Evolutionary conservation across 1,140 invertebrate species (phyloP), one percentile per base, ranked within the genome.

Genomic region (Brachionus sp.): DNA sequence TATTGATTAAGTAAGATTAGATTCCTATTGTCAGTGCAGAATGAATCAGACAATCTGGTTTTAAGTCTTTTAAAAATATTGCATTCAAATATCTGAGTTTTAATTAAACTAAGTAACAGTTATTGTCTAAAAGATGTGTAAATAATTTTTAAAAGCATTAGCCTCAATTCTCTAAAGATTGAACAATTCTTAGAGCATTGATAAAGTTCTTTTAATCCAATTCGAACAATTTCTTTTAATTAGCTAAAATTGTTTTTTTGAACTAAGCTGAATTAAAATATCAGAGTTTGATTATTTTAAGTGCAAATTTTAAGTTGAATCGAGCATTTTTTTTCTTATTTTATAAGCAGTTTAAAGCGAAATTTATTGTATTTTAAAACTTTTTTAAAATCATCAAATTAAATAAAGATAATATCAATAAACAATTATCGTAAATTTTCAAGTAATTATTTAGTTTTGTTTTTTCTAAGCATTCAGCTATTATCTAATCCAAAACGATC

Each of bases 391-490:
- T 70, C 16, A 16, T 39, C 33, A 70, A 70, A 70, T 70, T 37
- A 37, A 37, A 70, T 12, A 39, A 5, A 37, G 29, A 70, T 70
- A 39, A 70, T 70, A 70, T 70, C 66, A 70, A 70, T 70, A 70
- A 70, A 42, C 66, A 70, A 70, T 70, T 70, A 70, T 37, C 35
- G 37, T 37, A 12, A 37, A 39, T 70, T 37, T 19, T 70, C 3
- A 70, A 16, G 29, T 39, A 70, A 70, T 70, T 39, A 39, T 70
- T 16, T 37, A 13, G 37, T 2, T n/a, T n/a, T n/a, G n/a, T 16
- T 70, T 39, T 70, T 70, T 37, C 0, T n/a, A 66, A 66, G 33
- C 33, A 12, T 37, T 70, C 19, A 33, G 13, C 37, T 70, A 70
- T 70, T 70, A 70, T 42, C 35, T 39, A 70, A 70, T 70, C 16